Conservation (phyloP, 2,797 vertebrate species). For the Sebastes vulpes region DNA sequence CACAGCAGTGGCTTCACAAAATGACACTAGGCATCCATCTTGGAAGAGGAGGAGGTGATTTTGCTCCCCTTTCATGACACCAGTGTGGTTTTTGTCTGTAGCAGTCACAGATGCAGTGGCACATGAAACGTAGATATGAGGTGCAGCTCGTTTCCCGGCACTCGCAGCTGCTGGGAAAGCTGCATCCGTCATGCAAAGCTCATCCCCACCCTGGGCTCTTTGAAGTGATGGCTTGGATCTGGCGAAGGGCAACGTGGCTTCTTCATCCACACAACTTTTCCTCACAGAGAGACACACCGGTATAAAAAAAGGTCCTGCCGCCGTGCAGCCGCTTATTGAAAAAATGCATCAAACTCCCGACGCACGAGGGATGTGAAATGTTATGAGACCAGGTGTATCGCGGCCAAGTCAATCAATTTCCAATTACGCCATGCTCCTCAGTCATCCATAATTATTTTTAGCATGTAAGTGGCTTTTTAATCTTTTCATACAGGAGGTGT, state of each 20-base stretch:
- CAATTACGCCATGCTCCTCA: constrained; percentile 64
- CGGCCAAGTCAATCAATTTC: constrained; percentile 79
- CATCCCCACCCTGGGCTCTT: constrained; percentile 71
- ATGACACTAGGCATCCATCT: constrained; percentile 35
- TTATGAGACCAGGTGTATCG: constrained; percentile 73
- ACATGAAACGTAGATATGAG: constrained; percentile 49
- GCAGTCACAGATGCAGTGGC: constrained; percentile 15
- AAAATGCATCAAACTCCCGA: constrained; percentile 48
- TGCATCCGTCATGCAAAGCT: constrained; percentile 84
- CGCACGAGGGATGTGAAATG: constrained; percentile 57
- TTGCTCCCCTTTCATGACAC: background rate
- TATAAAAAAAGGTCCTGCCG: constrained; percentile 28
- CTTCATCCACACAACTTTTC: constrained; percentile 66
- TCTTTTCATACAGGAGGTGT: constrained; percentile 61
- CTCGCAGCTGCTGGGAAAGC: constrained; percentile 67
- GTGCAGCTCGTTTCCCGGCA: constrained; percentile 33
- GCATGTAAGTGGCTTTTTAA: constrained; percentile 69
- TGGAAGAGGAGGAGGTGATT: background rate
- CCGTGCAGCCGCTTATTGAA: constrained; percentile 45
- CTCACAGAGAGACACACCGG: constrained; percentile 26
- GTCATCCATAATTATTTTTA: constrained; percentile 71
- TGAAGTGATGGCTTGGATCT: constrained; percentile 79
- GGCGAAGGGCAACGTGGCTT: constrained; percentile 62
- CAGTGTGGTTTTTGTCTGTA: constrained; percentile 14
- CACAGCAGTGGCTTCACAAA: background rate